Base-by-base conservation (phyloP, 2,888 invertebrate species). In the Drosophila rubida region DNA sequence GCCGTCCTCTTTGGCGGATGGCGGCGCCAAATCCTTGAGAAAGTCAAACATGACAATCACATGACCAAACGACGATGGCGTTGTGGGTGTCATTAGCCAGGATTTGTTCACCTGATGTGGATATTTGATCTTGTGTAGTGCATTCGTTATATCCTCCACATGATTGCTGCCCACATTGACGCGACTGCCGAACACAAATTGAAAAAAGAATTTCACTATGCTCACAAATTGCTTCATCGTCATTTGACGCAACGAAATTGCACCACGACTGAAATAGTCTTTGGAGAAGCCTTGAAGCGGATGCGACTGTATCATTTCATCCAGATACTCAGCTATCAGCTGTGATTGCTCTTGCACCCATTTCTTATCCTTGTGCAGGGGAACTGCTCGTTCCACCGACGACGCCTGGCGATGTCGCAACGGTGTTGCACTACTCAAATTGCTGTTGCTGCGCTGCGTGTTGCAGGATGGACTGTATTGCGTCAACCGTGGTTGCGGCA, bases 81-180 rank as follows among this genome's bases (percentile, higher is more conserved):
- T 90, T 44, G 88, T 91, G 0, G 92, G 92, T 4, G 92, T 91
- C 72, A 91, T 90, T 6, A 92, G 64, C 88, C 91, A 91, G 0
- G 92, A 92, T 59, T 92, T 92, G 48, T 89, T 91, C 0, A 92
- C 69, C 4, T 83, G 86, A 68, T 89, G 82, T 0, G 92, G 92
- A 79, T 91, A 92, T 2, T 89, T 84, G 1, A 92, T 75, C 63
- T 90, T 88, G 11, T 87, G 82, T 22, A 92, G 66, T 5, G 90
- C 86, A 30, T 82, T 90, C 0, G 78, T 78, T 2, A 92, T 90
- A 32, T 90, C 90, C 14, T 92, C 91, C 0, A 91, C 87, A 63
- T 91, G 86, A 54, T 91, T 91, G 2, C 44, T 66, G 14, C 87
- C 70, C 5, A 91, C 88, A 11, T 74, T 75, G n/a, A 87, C 79